These are phyloP conservation scores for Stichopus chloronotus DNA, from an alignment of 35 echinoderm and acorn worm genomes.

Conservation along the genomic window DNA sequence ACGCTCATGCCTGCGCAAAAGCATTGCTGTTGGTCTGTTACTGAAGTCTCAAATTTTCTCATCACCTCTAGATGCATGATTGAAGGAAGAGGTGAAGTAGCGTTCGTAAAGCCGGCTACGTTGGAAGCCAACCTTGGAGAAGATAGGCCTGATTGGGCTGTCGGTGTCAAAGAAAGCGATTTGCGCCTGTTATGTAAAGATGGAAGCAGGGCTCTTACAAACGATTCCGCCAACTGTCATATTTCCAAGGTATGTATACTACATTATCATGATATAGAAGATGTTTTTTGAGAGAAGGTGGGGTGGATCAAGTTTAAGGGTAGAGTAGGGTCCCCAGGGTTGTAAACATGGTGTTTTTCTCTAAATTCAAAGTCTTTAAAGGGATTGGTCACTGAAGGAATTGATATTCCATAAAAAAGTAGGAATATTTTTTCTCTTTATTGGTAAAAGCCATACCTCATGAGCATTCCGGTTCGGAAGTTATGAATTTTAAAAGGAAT, in stretches of 20 bases:
- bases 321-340: too few relatives aligned
- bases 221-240: conserved; percentile 55
- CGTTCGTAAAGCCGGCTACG: conserved; percentile 78
- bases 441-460: too few relatives aligned
- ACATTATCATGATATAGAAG: background rate
- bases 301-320: background rate
- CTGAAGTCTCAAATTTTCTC: background rate
- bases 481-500: too few relatives aligned
- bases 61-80: conserved; percentile 65
- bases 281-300: background rate
- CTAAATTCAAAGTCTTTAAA: too few relatives aligned
- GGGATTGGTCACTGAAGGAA: too few relatives aligned
- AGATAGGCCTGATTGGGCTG: conserved; percentile 44
- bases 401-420: too few relatives aligned
- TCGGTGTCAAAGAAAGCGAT: background rate
- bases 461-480: too few relatives aligned
- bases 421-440: too few relatives aligned
- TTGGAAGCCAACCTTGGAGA: conserved; percentile 61
- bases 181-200: conserved; percentile 75
- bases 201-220: conserved; percentile 31
- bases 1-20: too few relatives aligned
- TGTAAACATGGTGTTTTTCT: too few relatives aligned
- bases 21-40: too few relatives aligned
- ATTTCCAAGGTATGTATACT: conserved; percentile 69
- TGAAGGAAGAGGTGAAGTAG: conserved; percentile 80